Evolutionary conservation across 2,113 vertebrate species (phyloP), one percentile per base, ranked within the genome.

Genomic region (Oxygymnocypris stewartii): DNA sequence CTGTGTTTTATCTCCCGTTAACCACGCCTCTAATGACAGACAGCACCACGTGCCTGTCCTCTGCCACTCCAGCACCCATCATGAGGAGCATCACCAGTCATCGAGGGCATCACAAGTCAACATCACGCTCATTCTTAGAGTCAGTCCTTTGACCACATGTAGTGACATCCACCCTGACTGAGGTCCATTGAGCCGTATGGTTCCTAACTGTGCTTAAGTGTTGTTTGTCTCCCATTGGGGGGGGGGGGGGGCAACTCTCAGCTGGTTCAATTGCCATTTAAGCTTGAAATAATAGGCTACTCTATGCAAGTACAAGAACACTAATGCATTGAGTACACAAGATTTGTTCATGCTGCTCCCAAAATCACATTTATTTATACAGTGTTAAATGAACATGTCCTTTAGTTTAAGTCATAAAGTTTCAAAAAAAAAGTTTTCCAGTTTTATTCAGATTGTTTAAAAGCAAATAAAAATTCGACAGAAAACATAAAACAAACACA

Each of bases 1-100:
- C 94, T 94, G 89, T 96, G 93, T 94, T 95, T 92, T 92, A 84
- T 94, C 96, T 96, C 96, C 94, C 94, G 96, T 97, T 97, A 97
- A 95, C 87, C 87, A 85, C 94, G 91, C 91, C 92, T 81, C 85
- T 96, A 96, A 96, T 96, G 96, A 97, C 96, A 96, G 94, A 93
- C 94, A 94, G 94, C 90, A 31, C 28, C 28, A 95, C 94, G 94
- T 94, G 95, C 95, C 94, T 90, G 18, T n/a, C 90, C 92, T 91
- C 92, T 94, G 92, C 93, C 93, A 91, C 92, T 90, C 92, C 94
- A 94, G 91, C 16, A 37, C 67, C 35, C 67, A 20, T n/a, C 71
- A 13, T 8, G 67, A 18, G 31, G 31, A 61, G 57, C 20, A 8
- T 61, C 57, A 61, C 23, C 57, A n/a, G 57, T n/a, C 57, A 65